Percentiles rank a stretch among this genome's conserved stretches.
Conservation (phyloP, 1,140 invertebrate genomes). For the Procambarus virginalis region DNA sequence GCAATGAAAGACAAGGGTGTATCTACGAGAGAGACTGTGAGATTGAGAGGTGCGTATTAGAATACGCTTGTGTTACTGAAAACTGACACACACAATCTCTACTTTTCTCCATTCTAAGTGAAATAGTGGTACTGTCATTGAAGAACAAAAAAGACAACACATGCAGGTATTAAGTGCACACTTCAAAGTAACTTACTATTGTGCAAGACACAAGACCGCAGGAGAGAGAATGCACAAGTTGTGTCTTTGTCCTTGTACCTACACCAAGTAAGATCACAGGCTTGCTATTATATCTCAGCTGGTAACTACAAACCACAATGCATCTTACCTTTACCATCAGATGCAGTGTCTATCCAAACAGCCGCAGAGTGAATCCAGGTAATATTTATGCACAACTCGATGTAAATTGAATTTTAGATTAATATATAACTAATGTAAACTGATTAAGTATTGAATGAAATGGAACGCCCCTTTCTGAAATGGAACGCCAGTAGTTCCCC, state of each 20-base stretch:
- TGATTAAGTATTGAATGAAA: too few species aligned
- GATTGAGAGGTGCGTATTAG: too few species aligned
- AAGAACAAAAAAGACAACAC: background rate
- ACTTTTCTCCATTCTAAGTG: too few species aligned
- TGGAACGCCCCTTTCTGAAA: too few species aligned
- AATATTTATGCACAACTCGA: background rate
- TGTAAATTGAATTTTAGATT: background rate
- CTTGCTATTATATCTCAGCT: background rate
- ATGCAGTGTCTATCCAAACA: constrained; percentile 33
- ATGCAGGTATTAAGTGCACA: background rate
- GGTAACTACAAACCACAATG: background rate
- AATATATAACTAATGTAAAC: background rate
- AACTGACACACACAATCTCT: too few species aligned
- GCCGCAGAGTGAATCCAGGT: constrained; percentile 41
- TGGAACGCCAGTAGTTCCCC: too few species aligned
- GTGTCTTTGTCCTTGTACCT: background rate
- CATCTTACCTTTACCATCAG: constrained; percentile 33
- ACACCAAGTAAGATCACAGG: background rate
- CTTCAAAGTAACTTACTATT: background rate
- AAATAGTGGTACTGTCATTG: too few species aligned
- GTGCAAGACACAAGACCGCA: background rate
- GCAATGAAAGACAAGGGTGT: too few species aligned
- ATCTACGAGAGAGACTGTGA: too few species aligned
- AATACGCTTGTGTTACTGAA: too few species aligned
- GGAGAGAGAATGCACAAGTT: background rate